phyloP scores from a whole-genome alignment of 1,140 invertebrate species.

The Drosophila burlai region DNA sequence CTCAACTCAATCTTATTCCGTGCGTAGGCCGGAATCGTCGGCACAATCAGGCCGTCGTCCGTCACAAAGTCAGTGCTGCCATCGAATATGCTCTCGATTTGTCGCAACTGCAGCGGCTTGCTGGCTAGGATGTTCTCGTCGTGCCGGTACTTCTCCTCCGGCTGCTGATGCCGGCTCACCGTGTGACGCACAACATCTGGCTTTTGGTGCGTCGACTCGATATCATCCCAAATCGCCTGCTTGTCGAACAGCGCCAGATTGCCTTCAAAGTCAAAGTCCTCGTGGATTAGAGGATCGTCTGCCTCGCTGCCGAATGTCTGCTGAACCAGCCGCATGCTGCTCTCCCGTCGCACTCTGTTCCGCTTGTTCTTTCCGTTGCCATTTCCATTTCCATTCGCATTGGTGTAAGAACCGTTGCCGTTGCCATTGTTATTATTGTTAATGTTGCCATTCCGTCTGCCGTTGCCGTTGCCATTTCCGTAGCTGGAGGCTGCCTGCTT shows the following conservation, averaged over 20 bases:
- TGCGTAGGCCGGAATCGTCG: conserved; percentile 89
- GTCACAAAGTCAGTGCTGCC: conserved; percentile 91
- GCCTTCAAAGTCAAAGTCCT: conserved; percentile 97
- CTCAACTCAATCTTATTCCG: conserved; percentile 88
- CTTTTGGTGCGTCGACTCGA: conserved; percentile 87
- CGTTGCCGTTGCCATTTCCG: conserved; percentile 45
- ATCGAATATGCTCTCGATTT: conserved; percentile 88
- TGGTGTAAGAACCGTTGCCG: conserved; percentile 43
- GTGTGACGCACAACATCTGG: conserved; percentile 87
- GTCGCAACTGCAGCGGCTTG: conserved; percentile 88
- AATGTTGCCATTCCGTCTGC: conserved; percentile 41
- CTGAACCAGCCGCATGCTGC: conserved; percentile 65
- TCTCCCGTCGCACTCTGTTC: conserved; percentile 67
- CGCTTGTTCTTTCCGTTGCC: conserved; percentile 61
- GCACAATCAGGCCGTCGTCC: conserved; percentile 92
- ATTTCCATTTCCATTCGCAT: conserved; percentile 55
- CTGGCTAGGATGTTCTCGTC: conserved; percentile 94
- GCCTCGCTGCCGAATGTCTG: conserved; percentile 78
- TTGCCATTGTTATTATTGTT: conserved; percentile 51
- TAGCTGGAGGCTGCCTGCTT: conserved; percentile 48
- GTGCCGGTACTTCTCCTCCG: conserved; percentile 87
- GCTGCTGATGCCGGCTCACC: conserved; percentile 47
- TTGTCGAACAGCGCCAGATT: conserved; percentile 97
- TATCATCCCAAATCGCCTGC: conserved; percentile 91
- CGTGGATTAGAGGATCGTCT: conserved; percentile 86